phyloP scores from a whole-genome alignment of 2,113 vertebrate genomes.

The Ursus arctos region DNA sequence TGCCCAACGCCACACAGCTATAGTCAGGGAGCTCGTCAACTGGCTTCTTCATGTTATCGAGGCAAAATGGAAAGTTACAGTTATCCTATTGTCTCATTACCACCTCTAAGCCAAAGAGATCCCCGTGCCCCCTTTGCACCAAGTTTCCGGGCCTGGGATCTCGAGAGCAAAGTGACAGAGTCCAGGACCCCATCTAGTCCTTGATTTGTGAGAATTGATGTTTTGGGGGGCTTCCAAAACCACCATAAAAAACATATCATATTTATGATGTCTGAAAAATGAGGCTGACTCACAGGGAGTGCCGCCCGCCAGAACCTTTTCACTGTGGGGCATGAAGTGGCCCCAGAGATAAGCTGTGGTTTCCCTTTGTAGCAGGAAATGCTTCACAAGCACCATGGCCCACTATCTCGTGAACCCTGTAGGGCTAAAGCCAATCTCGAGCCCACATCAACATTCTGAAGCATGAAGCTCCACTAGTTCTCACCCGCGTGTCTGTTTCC shows the following conservation, averaged over 20 bases:
- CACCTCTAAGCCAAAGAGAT: background rate
- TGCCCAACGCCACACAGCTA: background rate
- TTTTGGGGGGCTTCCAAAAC: background rate
- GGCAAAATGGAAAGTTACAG: background rate
- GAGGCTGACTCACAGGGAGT: background rate
- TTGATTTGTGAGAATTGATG: background rate
- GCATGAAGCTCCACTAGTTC: background rate
- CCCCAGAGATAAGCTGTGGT: no score
- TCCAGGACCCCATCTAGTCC: background rate
- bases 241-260: background rate
- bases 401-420: background rate
- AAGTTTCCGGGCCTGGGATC: background rate
- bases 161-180: background rate
- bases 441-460: background rate
- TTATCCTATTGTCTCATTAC: background rate
- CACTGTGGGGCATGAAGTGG: background rate
- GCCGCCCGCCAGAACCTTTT: background rate
- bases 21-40: background rate
- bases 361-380: background rate
- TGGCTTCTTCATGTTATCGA: background rate
- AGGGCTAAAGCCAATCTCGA: background rate
- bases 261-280: slow-evolving; percentile 9
- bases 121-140: background rate
- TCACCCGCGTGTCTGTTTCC: background rate
- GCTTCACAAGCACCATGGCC: background rate